Conservation (phyloP, 53 echinoderm and acorn worm genomes). For the Echinometra lucunter region DNA sequence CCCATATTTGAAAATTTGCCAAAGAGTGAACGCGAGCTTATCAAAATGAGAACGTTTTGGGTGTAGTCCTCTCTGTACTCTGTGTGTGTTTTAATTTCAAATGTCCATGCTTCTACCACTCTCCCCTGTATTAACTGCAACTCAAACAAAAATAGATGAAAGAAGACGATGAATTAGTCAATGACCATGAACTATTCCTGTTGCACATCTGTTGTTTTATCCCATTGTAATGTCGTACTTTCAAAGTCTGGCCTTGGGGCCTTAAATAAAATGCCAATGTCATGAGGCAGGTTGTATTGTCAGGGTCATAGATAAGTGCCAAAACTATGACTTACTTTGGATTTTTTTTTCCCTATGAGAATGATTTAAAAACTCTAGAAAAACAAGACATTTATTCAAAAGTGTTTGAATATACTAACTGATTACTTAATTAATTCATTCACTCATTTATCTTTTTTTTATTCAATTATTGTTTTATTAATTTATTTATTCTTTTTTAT, state of each 20-base stretch:
- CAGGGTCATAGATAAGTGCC: too few species aligned
- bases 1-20: slow-evolving; percentile 35
- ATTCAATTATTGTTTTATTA: too few species aligned
- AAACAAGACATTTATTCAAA: too few species aligned
- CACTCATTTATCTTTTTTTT: too few species aligned
- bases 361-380: too few species aligned
- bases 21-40: background rate
- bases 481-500: too few species aligned
- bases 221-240: background rate
- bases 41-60: background rate
- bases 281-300: background rate
- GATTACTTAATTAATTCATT: too few species aligned
- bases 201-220: background rate
- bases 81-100: background rate
- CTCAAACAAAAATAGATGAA: background rate
- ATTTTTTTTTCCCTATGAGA: too few species aligned
- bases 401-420: too few species aligned
- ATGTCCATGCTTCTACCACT: background rate
- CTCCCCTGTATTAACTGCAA: background rate
- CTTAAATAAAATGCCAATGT: background rate
- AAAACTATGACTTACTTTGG: too few species aligned
- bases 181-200: background rate
- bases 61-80: background rate
- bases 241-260: background rate
- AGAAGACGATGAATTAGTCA: background rate